phyloP scores from a whole-genome alignment of 2,888 invertebrate species.

The Tubulanus polymorphus region DNA sequence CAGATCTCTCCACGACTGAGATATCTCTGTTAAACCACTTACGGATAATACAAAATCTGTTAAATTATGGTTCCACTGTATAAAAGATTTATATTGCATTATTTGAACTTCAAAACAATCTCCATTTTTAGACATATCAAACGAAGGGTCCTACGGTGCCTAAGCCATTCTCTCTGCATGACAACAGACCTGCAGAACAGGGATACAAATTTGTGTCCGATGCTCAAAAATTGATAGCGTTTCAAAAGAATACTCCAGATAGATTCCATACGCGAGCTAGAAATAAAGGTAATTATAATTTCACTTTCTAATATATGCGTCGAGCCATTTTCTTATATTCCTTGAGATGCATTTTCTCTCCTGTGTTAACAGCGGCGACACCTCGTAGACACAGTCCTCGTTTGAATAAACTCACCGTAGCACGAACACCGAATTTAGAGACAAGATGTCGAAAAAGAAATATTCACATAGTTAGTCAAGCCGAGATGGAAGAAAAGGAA shows the following conservation, averaged over 20 bases:
- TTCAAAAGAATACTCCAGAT: conserved; percentile 61
- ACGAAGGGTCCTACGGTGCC: conserved; percentile 30
- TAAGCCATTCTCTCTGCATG: conserved; percentile 43
- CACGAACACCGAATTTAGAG: conserved; percentile 48
- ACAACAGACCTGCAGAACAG: conserved; percentile 18
- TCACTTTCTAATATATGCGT: not conserved
- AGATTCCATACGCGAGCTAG: conserved; percentile 56
- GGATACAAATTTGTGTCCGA: conserved; percentile 57
- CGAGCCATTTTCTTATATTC: no score
- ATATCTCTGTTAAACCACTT: no score
- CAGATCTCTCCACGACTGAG: no score
- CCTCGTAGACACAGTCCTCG: conserved; percentile 13
- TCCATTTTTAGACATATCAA: conserved; percentile 8
- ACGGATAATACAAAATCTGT: no score
- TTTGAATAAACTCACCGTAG: conserved; percentile 36
- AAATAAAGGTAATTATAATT: conserved; percentile 23
- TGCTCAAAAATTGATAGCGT: conserved; percentile 62
- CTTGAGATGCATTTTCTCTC: no score
- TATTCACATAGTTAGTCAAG: conserved; percentile 58
- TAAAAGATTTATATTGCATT: no score
- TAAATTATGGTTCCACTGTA: no score
- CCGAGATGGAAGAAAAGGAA: conserved; percentile 63
- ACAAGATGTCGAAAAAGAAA: conserved; percentile 61
- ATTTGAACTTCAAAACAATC: no score
- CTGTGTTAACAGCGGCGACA: not conserved